These are phyloP conservation scores for Epinephelus coioides DNA, from an alignment of 2,797 vertebrate genomes.

Conservation along the genomic window DNA sequence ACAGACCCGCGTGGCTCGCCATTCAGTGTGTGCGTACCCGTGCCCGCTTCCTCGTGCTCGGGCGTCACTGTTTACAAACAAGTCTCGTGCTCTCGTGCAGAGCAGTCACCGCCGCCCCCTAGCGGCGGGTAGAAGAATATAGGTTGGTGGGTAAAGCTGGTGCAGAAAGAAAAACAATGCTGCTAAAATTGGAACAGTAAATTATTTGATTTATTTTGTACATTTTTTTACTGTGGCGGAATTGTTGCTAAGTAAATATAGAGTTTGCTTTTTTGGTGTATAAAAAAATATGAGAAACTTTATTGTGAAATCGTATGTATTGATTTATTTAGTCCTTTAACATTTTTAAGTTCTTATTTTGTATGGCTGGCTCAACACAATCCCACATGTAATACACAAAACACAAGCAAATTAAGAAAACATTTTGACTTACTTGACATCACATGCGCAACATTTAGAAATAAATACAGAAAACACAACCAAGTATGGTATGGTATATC, in stretches of 20 bases:
- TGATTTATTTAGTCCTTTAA: too few relatives aligned
- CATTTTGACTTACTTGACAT: too few relatives aligned
- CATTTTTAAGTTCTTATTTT: too few relatives aligned
- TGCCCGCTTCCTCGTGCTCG: conserved; percentile 36
- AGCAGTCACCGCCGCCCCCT: conserved; percentile 62
- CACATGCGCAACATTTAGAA: too few relatives aligned
- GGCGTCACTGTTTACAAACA: conserved; percentile 85
- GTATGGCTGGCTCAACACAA: too few relatives aligned
- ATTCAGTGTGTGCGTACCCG: background rate
- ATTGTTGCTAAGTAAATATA: background rate
- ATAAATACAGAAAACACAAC: too few relatives aligned
- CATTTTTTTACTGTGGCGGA: background rate
- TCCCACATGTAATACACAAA: too few relatives aligned
- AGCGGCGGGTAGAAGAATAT: conserved; percentile 39
- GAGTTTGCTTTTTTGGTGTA: too few relatives aligned
- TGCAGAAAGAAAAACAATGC: background rate
- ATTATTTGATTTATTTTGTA: background rate
- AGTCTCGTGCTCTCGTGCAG: conserved; percentile 57
- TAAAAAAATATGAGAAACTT: too few relatives aligned
- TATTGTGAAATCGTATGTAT: too few relatives aligned
- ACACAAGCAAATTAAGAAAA: too few relatives aligned
- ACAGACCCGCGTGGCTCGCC: conserved; percentile 2
- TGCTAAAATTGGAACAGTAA: background rate
- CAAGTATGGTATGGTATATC: too few relatives aligned
- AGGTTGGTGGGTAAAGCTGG: conserved; percentile 58